phyloP scores from a whole-genome alignment of 2,797 vertebrate species.

The Xyrichtys novacula region DNA sequence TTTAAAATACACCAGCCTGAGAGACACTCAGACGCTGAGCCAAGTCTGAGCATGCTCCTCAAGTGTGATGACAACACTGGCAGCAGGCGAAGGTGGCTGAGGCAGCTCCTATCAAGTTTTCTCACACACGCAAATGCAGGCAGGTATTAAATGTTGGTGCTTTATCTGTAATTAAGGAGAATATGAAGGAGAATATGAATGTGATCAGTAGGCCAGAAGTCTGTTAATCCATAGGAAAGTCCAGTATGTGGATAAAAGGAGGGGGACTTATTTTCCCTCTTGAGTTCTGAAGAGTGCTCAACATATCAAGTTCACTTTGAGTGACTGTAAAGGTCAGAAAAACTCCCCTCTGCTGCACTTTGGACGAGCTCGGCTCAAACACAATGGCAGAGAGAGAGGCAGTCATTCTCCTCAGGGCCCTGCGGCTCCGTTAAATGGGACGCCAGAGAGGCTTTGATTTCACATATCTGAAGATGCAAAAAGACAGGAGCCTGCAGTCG shows the following conservation, averaged over 20 bases:
- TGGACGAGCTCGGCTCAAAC: conserved; percentile 52
- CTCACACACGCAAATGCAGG: too few species aligned
- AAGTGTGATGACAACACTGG: too few species aligned
- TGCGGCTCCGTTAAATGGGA: conserved; percentile 61
- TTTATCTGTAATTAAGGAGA: too few species aligned
- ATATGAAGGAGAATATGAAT: too few species aligned
- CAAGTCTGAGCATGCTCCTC: too few species aligned
- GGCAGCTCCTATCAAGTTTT: too few species aligned
- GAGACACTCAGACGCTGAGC: too few species aligned
- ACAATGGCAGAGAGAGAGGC: conserved; percentile 56
- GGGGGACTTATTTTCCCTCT: background rate
- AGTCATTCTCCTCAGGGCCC: conserved; percentile 49
- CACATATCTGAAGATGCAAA: conserved; percentile 56
- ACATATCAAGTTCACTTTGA: conserved; percentile 52
- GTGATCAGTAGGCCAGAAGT: too few species aligned
- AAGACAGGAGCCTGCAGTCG: conserved; percentile 45
- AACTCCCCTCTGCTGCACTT: conserved; percentile 46
- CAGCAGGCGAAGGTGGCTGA: too few species aligned
- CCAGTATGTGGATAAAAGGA: background rate
- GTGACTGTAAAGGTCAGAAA: conserved; percentile 50
- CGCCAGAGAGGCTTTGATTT: conserved; percentile 68
- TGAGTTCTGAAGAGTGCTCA: background rate
- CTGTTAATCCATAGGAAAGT: too few species aligned
- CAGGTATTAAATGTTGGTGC: too few species aligned
- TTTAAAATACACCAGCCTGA: too few species aligned